Percentiles rank a stretch among this genome's conserved stretches.
These are phyloP conservation scores for Anthophora plumipes DNA, from an alignment of 2,888 invertebrate genomes.

Conservation along the genomic window DNA sequence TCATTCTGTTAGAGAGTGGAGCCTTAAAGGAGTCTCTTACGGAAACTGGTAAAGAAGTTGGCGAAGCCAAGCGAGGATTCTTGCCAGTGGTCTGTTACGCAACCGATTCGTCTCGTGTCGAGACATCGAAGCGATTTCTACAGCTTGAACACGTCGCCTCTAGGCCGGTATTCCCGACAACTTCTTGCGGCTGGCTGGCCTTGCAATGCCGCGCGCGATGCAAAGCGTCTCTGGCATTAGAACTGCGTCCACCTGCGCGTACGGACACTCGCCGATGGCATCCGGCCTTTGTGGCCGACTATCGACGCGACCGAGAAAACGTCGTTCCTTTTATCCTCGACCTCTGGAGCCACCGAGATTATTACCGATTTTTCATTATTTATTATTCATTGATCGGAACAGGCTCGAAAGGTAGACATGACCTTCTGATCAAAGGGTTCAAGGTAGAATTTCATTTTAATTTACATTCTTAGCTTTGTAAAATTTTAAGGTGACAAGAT, in stretches of 20 bases:
- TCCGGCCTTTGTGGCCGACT: constrained; percentile 46
- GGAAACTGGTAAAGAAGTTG: constrained; percentile 15
- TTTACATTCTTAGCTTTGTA: too few species aligned
- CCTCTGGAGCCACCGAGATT: not conserved
- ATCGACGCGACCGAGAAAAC: constrained; percentile 35
- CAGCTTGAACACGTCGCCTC: constrained; percentile 19
- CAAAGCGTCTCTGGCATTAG: constrained; percentile 64
- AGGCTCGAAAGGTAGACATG: not conserved
- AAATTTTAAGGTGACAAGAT: too few species aligned
- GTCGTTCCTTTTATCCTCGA: constrained; percentile 14
- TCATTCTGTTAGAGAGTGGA: too few species aligned
- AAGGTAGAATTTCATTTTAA: too few species aligned
- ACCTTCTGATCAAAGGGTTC: too few species aligned
- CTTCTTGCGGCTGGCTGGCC: constrained; percentile 68
- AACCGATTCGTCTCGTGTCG: constrained; percentile 51
- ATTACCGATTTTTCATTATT: not conserved
- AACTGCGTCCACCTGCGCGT: constrained; percentile 47
- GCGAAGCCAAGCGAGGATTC: not conserved
- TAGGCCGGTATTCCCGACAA: constrained; percentile 54
- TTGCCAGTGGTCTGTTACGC: constrained; percentile 50
- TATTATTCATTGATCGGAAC: not conserved
- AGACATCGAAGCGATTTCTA: constrained; percentile 55
- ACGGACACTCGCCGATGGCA: constrained; percentile 41
- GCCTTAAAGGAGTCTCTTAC: not conserved
- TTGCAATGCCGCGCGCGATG: constrained; percentile 68